Base-by-base conservation (phyloP, 2,113 vertebrate genomes). In the Piaya cayana region DNA sequence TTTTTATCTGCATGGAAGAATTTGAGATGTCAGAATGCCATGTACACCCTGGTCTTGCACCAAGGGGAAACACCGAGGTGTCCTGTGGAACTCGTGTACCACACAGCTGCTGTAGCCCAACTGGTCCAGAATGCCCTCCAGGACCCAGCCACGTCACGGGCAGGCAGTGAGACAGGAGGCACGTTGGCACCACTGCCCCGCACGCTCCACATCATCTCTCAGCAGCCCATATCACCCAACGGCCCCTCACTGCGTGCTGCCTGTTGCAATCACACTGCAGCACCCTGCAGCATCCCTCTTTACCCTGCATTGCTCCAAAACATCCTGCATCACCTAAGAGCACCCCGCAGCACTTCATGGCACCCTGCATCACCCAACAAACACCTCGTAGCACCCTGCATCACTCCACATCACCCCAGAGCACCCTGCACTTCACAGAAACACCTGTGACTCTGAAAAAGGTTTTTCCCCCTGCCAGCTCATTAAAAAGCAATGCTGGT, bases 381-480 rank as follows among this genome's bases (percentile, higher is more conserved):
- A n/a, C n/a, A n/a, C n/a, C n/a, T n/a, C 39, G 12, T 39, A 12
- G 39, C 39, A 39, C 39, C 47, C 22, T 5, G 5, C 8, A 3
- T 25, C 42, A 20, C 22, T 13, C 32, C 12, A 10, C 65, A 49
- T 25, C 42, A 20, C 22, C 17, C 32, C 15, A 10, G 32, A 49
- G 8, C 45, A 55, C 49, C 21, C 21, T 16, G 43, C 17, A 12
- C 50, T 39, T 14, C 20, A 0, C 45, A 36, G 59, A n/a, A 43
- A 18, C 1, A 6, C 43, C 72, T n/a, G 29, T 13, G 5, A 34
- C 43, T 52, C 63, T 29, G 0, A 1, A 0, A 1, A 34, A 15
- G 4, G 14, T 29, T 42, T n/a, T 12, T 42, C 18, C 22, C 9
- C 36, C 23, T 3, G 2, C 42, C 43, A 64, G 43, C 72, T 56